phyloP scores from a whole-genome alignment of 2,797 vertebrate species.

The Hypotaenidia okinawae region DNA sequence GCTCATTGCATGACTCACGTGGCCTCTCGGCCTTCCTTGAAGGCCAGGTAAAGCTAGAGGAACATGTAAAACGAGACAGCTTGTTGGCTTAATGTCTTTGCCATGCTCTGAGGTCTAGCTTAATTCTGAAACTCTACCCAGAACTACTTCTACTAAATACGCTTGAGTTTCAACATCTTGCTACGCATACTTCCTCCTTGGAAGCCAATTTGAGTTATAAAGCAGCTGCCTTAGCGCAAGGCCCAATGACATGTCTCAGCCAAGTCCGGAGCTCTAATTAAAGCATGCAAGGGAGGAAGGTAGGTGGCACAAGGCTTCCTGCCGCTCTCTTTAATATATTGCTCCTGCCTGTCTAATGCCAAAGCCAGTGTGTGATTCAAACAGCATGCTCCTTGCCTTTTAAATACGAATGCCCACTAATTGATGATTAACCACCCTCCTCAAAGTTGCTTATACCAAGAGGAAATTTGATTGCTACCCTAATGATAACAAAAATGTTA shows the following conservation, averaged over 20 bases:
- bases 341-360: neutral
- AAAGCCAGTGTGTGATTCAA: neutral
- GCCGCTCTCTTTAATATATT: slow-evolving; percentile 24
- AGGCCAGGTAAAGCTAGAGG: neutral
- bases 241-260: neutral
- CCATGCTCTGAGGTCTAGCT: neutral
- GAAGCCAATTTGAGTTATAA: slow-evolving; percentile 46
- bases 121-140: neutral
- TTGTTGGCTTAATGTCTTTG: neutral
- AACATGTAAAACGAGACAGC: neutral
- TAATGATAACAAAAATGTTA: neutral
- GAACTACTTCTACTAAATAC: neutral
- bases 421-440: neutral
- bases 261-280: slow-evolving; percentile 60
- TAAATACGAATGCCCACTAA: neutral
- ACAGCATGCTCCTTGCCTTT: neutral
- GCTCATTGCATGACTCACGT: neutral
- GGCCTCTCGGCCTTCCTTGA: neutral
- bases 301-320: slow-evolving; percentile 54
- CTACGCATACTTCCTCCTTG: neutral
- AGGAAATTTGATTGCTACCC: neutral
- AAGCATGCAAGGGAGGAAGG: slow-evolving; percentile 43
- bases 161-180: neutral
- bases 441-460: neutral
- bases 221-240: neutral